These are phyloP conservation scores for Petrolisthes manimaculis DNA, from an alignment of 2,888 invertebrate genomes.

Conservation along the genomic window DNA sequence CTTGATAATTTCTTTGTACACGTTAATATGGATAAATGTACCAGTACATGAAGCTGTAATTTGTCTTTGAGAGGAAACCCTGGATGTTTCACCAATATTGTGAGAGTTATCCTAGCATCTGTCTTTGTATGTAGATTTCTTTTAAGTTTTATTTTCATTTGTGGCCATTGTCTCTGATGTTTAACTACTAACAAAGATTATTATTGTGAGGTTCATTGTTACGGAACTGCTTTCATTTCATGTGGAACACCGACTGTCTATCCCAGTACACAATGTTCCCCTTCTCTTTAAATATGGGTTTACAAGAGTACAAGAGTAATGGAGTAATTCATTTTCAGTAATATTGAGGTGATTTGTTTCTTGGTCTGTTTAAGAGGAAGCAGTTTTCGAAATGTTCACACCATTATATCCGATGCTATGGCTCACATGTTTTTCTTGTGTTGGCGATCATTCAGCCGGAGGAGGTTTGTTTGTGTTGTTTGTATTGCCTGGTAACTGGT, in stretches of 20 bases:
- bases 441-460: constrained; percentile 21
- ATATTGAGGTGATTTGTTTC: constrained; percentile 24
- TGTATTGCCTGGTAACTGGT: not conserved
- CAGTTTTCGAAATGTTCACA: not conserved
- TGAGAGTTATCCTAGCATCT: not conserved
- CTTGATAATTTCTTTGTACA: too few species aligned
- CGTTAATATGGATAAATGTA: too few species aligned
- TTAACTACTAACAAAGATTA: constrained; percentile 27
- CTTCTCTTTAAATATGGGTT: too few species aligned
- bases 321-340: constrained; percentile 24
- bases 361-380: not conserved
- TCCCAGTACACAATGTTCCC: too few species aligned
- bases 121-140: constrained; percentile 1
- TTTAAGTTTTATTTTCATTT: constrained; percentile 24
- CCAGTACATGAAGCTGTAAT: too few species aligned
- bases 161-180: constrained; percentile 43
- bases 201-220: not conserved
- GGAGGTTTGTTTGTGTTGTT: constrained; percentile 11
- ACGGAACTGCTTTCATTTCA: too few species aligned
- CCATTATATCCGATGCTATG: not conserved
- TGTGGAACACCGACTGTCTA: too few species aligned
- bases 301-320: not conserved
- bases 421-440: constrained; percentile 24
- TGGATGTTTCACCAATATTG: constrained; percentile 3
- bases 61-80: constrained; percentile 5